These are phyloP conservation scores for Botrylloides violaceus DNA, from an alignment of 23 tunicate species.

Conservation along the genomic window DNA sequence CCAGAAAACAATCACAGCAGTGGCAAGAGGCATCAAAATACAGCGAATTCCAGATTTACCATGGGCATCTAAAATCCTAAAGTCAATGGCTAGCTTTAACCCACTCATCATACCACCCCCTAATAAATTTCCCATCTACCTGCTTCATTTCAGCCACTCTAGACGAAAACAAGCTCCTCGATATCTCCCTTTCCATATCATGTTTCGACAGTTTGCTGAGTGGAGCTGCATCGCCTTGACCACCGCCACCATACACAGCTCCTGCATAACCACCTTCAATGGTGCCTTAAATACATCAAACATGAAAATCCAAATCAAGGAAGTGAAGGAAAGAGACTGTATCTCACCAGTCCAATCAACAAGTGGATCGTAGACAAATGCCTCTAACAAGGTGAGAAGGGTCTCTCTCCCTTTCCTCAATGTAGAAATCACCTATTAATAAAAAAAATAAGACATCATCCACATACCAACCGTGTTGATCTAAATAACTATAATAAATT, in stretches of 20 bases:
- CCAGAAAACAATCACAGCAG: no score
- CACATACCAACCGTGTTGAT: no score
- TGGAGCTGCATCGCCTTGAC: constrained; percentile 26
- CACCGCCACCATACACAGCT: constrained; percentile 95
- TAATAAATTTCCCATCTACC: constrained; percentile 37
- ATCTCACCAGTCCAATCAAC: constrained; percentile 97
- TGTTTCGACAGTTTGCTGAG: constrained; percentile 70
- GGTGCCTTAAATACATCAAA: constrained; percentile 32
- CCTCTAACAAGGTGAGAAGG: constrained; percentile 84
- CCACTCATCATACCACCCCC: no score
- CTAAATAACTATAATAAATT: no score
- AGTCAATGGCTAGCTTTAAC: no score
- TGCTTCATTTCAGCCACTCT: constrained; percentile 94
- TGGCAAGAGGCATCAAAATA: no score
- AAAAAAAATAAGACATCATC: no score
- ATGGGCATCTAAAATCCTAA: no score
- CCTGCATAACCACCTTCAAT: constrained; percentile 98
- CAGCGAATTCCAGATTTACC: no score
- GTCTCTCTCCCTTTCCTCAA: constrained; percentile 95
- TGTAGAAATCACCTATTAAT: constrained; percentile 54
- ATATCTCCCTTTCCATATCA: constrained; percentile 97
- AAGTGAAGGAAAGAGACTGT: background rate
- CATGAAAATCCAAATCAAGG: background rate
- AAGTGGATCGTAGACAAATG: constrained; percentile 95
- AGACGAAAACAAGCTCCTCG: constrained; percentile 80